Conservation (phyloP, 2,888 invertebrate species). For the Stenurella melanura region DNA sequence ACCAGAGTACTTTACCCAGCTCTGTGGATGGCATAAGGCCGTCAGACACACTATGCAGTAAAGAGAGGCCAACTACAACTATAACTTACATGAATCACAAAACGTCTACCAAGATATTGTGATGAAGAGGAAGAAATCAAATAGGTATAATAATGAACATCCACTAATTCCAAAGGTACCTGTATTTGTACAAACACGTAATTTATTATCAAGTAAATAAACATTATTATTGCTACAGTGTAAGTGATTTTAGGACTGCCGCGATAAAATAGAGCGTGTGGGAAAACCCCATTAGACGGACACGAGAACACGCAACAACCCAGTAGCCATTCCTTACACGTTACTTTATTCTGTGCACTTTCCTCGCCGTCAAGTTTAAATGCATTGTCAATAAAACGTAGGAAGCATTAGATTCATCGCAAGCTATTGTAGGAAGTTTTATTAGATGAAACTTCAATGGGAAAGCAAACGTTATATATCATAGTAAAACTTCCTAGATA, state of each 20-base stretch:
- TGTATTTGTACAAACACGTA: background rate
- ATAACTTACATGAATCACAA: too few relatives aligned
- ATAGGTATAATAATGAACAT: too few relatives aligned
- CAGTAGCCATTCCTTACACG: background rate
- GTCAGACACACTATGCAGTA: too few relatives aligned
- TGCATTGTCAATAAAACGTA: background rate
- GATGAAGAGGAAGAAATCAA: too few relatives aligned
- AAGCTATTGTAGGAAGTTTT: background rate
- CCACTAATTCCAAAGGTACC: too few relatives aligned
- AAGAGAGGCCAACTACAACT: too few relatives aligned
- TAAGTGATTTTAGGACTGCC: too few relatives aligned
- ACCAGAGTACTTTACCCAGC: too few relatives aligned
- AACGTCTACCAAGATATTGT: too few relatives aligned
- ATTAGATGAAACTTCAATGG: constrained; percentile 21
- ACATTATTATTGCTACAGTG: too few relatives aligned
- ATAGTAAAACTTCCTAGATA: constrained; percentile 23
- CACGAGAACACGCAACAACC: background rate
- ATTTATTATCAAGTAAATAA: background rate
- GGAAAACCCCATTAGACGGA: background rate
- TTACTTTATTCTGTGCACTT: background rate
- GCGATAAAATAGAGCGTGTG: background rate
- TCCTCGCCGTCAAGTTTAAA: background rate
- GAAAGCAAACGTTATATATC: background rate
- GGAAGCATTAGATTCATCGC: background rate
- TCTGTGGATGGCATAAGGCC: too few relatives aligned